A percentile compares a stretch with the other conserved stretches of the same genome.
phyloP scores from a whole-genome alignment of 2,888 invertebrate species.

The Dromius quadrimaculatus region DNA sequence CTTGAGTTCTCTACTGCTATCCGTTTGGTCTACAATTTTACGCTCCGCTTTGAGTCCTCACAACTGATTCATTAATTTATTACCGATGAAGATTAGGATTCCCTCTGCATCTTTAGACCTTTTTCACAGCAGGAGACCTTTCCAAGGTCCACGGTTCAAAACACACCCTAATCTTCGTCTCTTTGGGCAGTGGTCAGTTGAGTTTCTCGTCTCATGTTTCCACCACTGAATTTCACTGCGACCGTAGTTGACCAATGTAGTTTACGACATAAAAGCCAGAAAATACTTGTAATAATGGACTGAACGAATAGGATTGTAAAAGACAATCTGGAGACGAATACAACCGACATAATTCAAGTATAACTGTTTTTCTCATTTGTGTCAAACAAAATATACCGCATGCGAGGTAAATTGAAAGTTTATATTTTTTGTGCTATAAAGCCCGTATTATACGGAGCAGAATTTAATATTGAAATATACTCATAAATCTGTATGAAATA shows the following conservation, averaged over 20 bases:
- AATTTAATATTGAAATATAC: no score
- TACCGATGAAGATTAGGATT: no score
- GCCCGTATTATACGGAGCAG: no score
- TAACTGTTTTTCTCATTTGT: conserved; percentile 13
- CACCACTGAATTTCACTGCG: background rate
- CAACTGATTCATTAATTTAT: no score
- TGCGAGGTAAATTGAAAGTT: no score
- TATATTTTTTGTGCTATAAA: no score
- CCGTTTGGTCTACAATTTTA: no score
- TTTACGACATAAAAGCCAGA: background rate
- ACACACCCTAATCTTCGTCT: conserved; percentile 2
- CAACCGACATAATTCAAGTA: conserved; percentile 22
- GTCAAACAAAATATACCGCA: no score
- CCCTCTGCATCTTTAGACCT: background rate
- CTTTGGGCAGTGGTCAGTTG: background rate
- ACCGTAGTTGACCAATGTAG: background rate
- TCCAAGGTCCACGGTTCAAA: background rate
- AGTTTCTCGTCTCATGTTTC: background rate
- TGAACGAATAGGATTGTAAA: conserved; percentile 1
- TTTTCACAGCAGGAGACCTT: background rate
- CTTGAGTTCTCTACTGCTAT: no score
- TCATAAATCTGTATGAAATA: no score
- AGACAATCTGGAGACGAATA: conserved; percentile 26
- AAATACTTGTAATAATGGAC: background rate
- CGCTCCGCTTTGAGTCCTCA: no score